These are phyloP conservation scores for Apteryx mantelli DNA, from an alignment of 2,113 vertebrate genomes.

Conservation along the genomic window DNA sequence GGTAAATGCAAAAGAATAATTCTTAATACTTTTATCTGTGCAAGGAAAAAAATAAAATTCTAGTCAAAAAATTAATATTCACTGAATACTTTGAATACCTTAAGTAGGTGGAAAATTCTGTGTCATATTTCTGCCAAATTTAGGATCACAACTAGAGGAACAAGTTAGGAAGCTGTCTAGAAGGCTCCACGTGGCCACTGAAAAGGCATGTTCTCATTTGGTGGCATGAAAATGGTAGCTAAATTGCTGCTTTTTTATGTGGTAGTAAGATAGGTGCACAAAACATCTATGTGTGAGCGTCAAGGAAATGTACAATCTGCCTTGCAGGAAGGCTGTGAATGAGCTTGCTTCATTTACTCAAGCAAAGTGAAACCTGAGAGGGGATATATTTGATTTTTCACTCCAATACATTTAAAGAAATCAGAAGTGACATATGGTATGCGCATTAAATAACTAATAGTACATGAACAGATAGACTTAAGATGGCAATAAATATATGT, in stretches of 20 bases:
- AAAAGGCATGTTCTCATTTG: background rate
- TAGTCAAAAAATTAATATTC: background rate
- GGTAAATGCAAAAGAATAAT: background rate
- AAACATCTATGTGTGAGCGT: background rate
- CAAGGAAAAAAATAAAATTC: background rate
- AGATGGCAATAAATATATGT: background rate
- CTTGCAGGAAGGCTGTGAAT: background rate
- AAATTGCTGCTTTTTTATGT: background rate
- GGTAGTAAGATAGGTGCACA: background rate
- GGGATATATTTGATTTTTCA: background rate
- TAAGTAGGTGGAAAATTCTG: background rate
- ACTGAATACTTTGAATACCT: background rate
- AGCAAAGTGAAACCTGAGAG: background rate
- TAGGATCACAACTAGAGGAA: background rate
- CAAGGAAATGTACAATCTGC: background rate
- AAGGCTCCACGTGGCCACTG: background rate
- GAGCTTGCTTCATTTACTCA: background rate
- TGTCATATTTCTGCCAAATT: background rate
- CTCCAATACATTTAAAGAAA: background rate
- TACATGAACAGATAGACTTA: background rate
- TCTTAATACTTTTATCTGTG: background rate
- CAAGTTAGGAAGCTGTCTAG: background rate
- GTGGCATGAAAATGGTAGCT: background rate
- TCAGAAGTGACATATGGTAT: background rate
- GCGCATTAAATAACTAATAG: background rate